These are phyloP conservation scores for Wasmannia auropunctata DNA, from an alignment of 1,140 invertebrate species.

Conservation along the genomic window DNA sequence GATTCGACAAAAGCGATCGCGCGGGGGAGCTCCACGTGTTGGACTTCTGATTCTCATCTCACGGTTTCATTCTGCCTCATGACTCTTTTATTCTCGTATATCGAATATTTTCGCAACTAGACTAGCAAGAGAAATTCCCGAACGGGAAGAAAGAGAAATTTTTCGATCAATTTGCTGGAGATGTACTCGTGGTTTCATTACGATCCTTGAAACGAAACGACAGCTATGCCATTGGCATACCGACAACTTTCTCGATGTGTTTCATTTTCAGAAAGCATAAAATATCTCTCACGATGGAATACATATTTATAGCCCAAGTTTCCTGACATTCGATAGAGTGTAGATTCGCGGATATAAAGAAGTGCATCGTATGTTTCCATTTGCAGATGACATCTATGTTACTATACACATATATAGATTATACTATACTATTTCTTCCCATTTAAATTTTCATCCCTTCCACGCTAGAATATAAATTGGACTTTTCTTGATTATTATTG, in stretches of 20 bases:
- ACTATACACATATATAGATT: neutral
- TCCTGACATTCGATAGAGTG: slow-evolving; percentile 1
- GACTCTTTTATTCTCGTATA: slow-evolving; percentile 10
- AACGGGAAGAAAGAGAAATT: neutral
- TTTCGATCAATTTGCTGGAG: neutral
- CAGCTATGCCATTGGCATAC: neutral
- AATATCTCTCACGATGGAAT: slow-evolving; percentile 4
- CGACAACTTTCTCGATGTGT: neutral
- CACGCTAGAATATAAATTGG: neutral
- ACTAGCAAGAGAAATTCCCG: neutral
- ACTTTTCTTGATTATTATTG: neutral
- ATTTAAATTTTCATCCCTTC: neutral
- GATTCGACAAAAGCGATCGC: slow-evolving; percentile 10
- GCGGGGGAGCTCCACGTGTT: neutral
- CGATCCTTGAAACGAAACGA: neutral
- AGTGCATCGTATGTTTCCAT: slow-evolving; percentile 33
- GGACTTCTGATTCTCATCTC: neutral
- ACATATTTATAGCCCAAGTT: slow-evolving; percentile 43
- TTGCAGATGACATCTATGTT: slow-evolving; percentile 12
- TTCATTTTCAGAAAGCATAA: slow-evolving; percentile 23
- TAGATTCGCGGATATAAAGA: neutral
- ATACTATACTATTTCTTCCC: neutral
- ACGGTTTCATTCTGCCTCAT: slow-evolving; percentile 1
- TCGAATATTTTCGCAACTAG: neutral
- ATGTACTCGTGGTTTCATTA: neutral